Evolutionary conservation across 2,113 vertebrate genomes (phyloP), one percentile per base, ranked within the genome.

Genomic region (Todiramphus saurophagus): DNA sequence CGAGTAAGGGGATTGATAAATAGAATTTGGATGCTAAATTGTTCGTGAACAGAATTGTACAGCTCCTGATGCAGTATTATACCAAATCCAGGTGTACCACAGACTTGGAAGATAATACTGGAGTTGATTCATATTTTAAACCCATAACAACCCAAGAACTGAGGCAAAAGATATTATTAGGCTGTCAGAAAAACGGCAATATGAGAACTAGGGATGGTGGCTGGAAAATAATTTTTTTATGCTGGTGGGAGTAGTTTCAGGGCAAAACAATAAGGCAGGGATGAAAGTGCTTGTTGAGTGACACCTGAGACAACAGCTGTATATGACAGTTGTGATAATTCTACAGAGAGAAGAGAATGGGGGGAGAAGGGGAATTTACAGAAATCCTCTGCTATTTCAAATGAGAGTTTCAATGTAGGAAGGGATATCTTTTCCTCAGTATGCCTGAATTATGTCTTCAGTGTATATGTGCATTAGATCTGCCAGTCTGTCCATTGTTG

Each of bases 281-380:
- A 5, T 86, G 66, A 84, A 84, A 33, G 23, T 39, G 16, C 16
- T 58, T 89, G 3, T 10, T 48, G n/a, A 77, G n/a, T 62, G 58
- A 69, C 59, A 90, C 33, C 39, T 69, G 78, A 81, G 83, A 64
- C 44, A 88, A 43, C 55, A 78, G 51, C n/a, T 83, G 50, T 68
- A 13, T 51, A 7, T 60, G 58, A 44, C 23, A 85, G 7, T 11
- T 86, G 56, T 63, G 46, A 66, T 69, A 69, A 83, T 55, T 95
- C 87, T 84, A 74, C 0, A 2, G 30, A 69, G 33, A 51, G 33
- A 70, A 63, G 5, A 10, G 41, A 83, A 58, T 15, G 7, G 7
- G 10, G 5, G 16, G 7, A 67, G 24, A 75, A 62, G 8, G 5
- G 8, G 13, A 4, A 43, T 39, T 75, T 86, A 39, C 10, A 68